A percentile compares a stretch with the other conserved stretches of the same genome.
phyloP scores from a whole-genome alignment of 2,797 vertebrate species.

The Gymnodraco acuticeps region DNA sequence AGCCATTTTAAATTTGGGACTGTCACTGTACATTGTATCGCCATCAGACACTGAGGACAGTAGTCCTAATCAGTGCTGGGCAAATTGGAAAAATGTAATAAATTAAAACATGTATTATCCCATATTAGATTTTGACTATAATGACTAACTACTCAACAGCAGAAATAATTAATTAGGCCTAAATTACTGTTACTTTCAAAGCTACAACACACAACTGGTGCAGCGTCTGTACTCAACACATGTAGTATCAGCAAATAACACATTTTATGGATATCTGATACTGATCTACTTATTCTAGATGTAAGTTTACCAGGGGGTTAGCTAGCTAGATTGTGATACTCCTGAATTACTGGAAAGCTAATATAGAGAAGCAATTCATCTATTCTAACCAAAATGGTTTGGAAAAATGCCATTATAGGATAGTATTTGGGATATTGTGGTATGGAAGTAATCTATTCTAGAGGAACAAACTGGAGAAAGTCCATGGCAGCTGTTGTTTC shows the following conservation, averaged over 20 bases:
- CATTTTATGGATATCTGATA: neutral
- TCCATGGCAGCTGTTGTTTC: neutral
- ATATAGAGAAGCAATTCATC: neutral
- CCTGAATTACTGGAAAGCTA: neutral
- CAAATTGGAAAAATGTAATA: neutral
- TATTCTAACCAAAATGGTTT: neutral
- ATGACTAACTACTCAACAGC: neutral
- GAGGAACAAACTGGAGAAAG: neutral
- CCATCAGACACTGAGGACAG: neutral
- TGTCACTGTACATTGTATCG: neutral
- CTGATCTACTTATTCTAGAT: neutral
- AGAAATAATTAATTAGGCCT: neutral
- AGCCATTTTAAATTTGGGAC: constrained; percentile 4
- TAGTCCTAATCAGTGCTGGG: neutral
- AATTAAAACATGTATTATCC: neutral
- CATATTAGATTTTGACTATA: neutral
- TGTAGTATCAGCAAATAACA: neutral
- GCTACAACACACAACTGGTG: neutral
- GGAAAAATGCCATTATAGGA: neutral
- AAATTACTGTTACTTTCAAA: neutral
- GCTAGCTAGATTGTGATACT: too few species aligned
- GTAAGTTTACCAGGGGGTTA: neutral
- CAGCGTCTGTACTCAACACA: neutral
- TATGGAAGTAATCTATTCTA: neutral
- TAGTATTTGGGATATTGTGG: neutral